Evolutionary conservation across 2,113 vertebrate species (phyloP).

Genomic region (Melospiza georgiana): DNA sequence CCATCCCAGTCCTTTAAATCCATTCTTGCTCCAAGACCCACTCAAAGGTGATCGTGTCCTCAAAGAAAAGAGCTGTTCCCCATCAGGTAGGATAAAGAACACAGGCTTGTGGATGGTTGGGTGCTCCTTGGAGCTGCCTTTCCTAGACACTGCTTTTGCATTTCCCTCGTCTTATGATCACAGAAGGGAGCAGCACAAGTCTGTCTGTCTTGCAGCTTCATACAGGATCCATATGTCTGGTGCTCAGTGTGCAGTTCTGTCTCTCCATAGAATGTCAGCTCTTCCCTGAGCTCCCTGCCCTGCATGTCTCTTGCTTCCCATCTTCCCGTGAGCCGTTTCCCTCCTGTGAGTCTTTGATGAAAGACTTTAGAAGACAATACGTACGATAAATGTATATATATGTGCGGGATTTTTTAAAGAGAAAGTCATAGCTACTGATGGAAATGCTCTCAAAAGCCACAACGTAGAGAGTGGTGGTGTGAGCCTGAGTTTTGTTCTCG

Average conservation of each 20-base stretch:
- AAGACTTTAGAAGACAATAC: slow-evolving; percentile 17
- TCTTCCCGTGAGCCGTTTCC: not conserved
- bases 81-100: not conserved
- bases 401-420: not conserved
- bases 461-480: slow-evolving; percentile 31
- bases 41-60: not conserved
- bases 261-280: not conserved
- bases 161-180: slow-evolving; percentile 21
- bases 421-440: slow-evolving; percentile 2
- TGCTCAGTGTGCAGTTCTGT: not conserved
- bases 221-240: slow-evolving; percentile 32
- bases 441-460: slow-evolving; percentile 56
- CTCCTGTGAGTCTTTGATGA: not conserved
- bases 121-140: not conserved
- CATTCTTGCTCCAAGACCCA: not conserved
- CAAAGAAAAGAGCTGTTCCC: not conserved
- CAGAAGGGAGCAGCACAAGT: slow-evolving; percentile 4
- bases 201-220: slow-evolving; percentile 23
- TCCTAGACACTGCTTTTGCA: not conserved
- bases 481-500: slow-evolving; percentile 64
- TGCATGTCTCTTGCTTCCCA: not conserved
- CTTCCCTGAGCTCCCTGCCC: not conserved
- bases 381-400: not conserved
- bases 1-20: not conserved
- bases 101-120: not conserved